These are phyloP conservation scores for Argyresthia albistria DNA, from an alignment of 2,888 invertebrate genomes.

Conservation along the genomic window DNA sequence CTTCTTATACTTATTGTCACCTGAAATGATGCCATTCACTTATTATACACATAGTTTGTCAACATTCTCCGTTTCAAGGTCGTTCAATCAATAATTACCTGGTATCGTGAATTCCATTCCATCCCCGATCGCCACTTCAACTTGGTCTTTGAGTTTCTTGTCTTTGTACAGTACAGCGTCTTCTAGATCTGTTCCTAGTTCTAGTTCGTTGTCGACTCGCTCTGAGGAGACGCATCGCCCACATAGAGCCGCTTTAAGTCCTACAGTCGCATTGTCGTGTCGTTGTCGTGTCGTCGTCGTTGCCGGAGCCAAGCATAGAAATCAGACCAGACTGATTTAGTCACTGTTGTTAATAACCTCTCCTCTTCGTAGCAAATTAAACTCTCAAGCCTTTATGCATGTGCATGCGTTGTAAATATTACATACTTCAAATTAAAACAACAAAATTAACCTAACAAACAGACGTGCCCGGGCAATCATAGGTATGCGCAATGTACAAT, in stretches of 20 bases:
- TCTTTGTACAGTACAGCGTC: conserved; percentile 90
- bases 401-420: too few species aligned
- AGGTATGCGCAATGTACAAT: too few species aligned
- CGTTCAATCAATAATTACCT: conserved; percentile 58
- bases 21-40: conserved; percentile 44
- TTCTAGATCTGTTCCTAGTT: conserved; percentile 78
- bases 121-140: conserved; percentile 93
- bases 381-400: too few species aligned
- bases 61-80: background rate
- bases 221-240: conserved; percentile 81
- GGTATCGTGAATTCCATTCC: conserved; percentile 96
- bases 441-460: too few species aligned
- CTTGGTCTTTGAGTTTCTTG: conserved; percentile 90
- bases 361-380: background rate
- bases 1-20: conserved; percentile 88
- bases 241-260: conserved; percentile 71
- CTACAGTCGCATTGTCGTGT: conserved; percentile 38
- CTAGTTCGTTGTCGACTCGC: conserved; percentile 75
- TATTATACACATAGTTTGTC: conserved; percentile 9
- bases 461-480: too few species aligned
- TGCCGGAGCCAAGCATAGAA: conserved; percentile 63
- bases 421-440: too few species aligned
- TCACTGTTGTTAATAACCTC: background rate
- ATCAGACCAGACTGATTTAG: conserved; percentile 49
- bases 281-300: conserved; percentile 24